Conservation (phyloP, 2,113 vertebrate species). For the Myotis lucifugus region DNA sequence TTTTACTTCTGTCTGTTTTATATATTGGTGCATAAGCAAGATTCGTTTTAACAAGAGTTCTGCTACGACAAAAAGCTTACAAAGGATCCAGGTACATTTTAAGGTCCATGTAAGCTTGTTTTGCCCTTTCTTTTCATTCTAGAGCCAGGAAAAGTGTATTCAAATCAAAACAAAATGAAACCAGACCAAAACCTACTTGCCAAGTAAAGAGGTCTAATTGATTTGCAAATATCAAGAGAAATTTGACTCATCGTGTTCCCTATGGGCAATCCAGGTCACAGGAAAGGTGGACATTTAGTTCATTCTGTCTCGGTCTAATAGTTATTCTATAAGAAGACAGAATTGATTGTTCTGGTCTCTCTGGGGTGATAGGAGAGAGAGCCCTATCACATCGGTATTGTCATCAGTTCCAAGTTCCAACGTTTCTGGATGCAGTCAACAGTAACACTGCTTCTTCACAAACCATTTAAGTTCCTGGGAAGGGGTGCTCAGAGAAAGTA, state of each 20-base stretch:
- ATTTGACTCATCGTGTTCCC: background rate
- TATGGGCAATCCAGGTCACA: slow-evolving; percentile 18
- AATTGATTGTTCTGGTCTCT: background rate
- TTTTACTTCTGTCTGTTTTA: background rate
- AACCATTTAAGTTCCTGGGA: background rate
- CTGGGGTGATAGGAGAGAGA: background rate
- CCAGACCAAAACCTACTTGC: slow-evolving; percentile 7
- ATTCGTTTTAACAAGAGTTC: background rate
- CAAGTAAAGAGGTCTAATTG: slow-evolving; percentile 28
- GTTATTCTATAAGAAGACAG: slow-evolving; percentile 15
- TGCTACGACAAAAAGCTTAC: background rate
- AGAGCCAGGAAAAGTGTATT: slow-evolving; percentile 38
- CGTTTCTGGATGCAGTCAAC: background rate
- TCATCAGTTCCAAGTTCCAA: background rate
- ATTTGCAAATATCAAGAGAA: slow-evolving; percentile 58
- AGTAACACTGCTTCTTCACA: background rate
- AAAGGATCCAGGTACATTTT: background rate
- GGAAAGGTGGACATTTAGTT: background rate
- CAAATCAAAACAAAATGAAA: slow-evolving; percentile 51
- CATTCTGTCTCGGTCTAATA: background rate
- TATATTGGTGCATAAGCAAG: background rate
- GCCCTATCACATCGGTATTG: background rate
- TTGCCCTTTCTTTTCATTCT: slow-evolving; percentile 29
- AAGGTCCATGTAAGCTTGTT: slow-evolving; percentile 22
- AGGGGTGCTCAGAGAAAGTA: background rate